Percentiles rank a stretch among this genome's conserved stretches.
These are phyloP conservation scores for Sebastes trivittatus DNA, from an alignment of 2,797 vertebrate genomes.

Conservation along the genomic window DNA sequence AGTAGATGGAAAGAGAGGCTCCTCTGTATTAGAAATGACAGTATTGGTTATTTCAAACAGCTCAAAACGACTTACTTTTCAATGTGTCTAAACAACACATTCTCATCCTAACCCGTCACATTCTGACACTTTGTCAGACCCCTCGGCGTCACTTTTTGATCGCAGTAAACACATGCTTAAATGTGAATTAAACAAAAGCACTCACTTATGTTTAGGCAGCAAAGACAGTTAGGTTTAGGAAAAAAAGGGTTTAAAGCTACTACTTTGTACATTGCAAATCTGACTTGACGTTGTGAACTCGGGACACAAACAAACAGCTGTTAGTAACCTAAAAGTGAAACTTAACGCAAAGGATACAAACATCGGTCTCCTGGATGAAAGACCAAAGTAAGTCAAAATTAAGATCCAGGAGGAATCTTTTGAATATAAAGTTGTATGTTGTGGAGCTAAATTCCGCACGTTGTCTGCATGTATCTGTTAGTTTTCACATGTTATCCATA, in stretches of 20 bases:
- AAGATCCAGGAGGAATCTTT: not conserved
- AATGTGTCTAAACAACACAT: not conserved
- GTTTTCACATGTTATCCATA: not conserved
- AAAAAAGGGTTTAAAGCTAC: too few species aligned
- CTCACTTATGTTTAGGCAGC: too few species aligned
- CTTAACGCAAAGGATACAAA: too few species aligned
- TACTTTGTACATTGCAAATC: too few species aligned
- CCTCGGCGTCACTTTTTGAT: not conserved
- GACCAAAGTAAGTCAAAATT: not conserved
- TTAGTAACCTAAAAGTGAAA: too few species aligned
- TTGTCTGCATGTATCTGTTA: not conserved
- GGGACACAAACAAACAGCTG: too few species aligned
- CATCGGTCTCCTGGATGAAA: too few species aligned
- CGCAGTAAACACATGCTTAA: too few species aligned
- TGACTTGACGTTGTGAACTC: too few species aligned
- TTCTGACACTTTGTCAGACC: not conserved
- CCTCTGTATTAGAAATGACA: not conserved
- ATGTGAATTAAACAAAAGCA: too few species aligned
- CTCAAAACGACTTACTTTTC: not conserved
- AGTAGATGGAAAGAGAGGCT: not conserved
- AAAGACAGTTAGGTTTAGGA: too few species aligned
- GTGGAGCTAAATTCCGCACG: not conserved
- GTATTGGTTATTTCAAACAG: not conserved
- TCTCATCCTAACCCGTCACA: not conserved
- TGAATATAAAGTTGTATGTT: not conserved